A percentile compares a stretch with the other conserved stretches of the same genome.
These are phyloP conservation scores for Heliconius congener DNA, from an alignment of 1,140 invertebrate genomes.

Conservation along the genomic window DNA sequence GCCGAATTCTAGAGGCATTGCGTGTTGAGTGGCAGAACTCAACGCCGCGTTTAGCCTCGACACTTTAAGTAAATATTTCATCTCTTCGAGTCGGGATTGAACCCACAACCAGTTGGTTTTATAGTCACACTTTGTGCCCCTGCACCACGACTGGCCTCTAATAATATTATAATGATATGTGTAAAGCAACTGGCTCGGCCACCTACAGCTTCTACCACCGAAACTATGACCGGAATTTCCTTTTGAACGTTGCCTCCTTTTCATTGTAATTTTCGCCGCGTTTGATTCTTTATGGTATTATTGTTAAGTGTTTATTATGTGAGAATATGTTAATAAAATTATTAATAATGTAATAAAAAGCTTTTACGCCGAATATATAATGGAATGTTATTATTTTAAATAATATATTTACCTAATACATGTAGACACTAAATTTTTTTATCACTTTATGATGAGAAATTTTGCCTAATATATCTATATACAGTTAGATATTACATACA, in stretches of 20 bases:
- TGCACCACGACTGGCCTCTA: not conserved
- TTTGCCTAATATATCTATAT: not conserved
- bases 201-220: conserved; percentile 3
- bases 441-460: not conserved
- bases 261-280: conserved; percentile 11
- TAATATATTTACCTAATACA: not conserved
- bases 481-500: not conserved
- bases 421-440: not conserved
- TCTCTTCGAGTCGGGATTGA: no score
- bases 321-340: conserved; percentile 18
- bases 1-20: no score
- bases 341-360: not conserved
- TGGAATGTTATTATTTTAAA: conserved; percentile 5
- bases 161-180: conserved; percentile 27
- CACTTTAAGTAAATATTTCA: no score
- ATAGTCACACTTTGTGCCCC: no score
- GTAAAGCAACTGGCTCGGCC: conserved; percentile 22
- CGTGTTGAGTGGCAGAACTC: no score
- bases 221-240: conserved; percentile 21
- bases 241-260: conserved; percentile 13
- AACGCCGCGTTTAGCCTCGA: no score
- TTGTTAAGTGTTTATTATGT: conserved; percentile 22
- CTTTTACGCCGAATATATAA: not conserved
- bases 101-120: no score
- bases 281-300: conserved; percentile 4